Evolutionary conservation across 2,888 invertebrate species (phyloP), one percentile per base, ranked within the genome.

Genomic region (Mesopsocus fuscifrons): DNA sequence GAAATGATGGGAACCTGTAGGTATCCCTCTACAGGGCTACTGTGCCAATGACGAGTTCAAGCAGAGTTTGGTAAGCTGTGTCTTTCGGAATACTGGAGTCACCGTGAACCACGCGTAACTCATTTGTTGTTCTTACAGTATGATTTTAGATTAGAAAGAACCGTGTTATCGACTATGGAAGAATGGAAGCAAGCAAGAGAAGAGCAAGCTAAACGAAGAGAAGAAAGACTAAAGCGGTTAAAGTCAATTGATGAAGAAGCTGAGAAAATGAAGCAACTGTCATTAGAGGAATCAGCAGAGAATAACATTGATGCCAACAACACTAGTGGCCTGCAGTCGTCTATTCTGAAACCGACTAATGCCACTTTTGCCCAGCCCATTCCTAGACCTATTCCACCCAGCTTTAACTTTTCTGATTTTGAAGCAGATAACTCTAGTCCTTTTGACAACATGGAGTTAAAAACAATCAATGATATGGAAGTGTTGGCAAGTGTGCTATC

Each of bases 381-480:
- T 40, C 57, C 64, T 53, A 61, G 60, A 46, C 65, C 64, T 22
- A 63, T 62, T 52, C 60, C 61, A 23, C 59, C 59, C 47, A 42
- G 47, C 45, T 53, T 63, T 43, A 59, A 63, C 49, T 49, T 71
- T 56, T 78, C 77, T 48, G 89, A 91, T 60, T 92, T 92, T 65
- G 91, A 91, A 61, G 76, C 81, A 57, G 88, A 88, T 57, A 85
- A 82, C 41, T 84, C 85, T 43, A 88, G 85, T 59, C 91, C 91
- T 1, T 92, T 92, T 63, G 91, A 92, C 64, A 87, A 83, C 63
- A 77, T 88, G 62, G 89, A 87, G 63, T 60, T 92, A 42, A 87
- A 89, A 62, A 84, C 87, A 33, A 80, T 92, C 46, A 89, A 92
- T 63, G 89, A 91, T 56, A 75, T 89, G 71, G 88, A 87, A 60